Conservation (phyloP, 2,113 vertebrate species). For the Pampusana beccarii region DNA sequence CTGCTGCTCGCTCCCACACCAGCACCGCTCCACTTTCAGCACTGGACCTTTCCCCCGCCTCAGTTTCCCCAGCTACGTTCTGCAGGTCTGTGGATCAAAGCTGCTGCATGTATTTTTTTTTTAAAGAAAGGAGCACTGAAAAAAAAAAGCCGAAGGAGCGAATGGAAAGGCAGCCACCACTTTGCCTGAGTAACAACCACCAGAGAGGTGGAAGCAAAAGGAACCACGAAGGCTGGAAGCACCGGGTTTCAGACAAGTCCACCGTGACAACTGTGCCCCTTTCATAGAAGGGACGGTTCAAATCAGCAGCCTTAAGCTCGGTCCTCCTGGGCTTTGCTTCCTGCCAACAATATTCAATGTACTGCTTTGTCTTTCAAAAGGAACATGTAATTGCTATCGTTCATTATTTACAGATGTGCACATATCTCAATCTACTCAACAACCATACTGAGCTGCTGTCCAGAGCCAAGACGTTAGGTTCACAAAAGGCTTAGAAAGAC, state of each 20-base stretch:
- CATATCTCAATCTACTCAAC: conserved; percentile 50
- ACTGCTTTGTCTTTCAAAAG: conserved; percentile 48
- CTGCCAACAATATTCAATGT: conserved; percentile 58
- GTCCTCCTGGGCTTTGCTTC: conserved; percentile 29
- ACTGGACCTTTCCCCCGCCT: neutral
- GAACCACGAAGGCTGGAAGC: neutral
- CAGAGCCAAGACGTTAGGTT: conserved; percentile 41
- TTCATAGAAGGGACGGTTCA: neutral
- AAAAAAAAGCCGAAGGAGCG: neutral
- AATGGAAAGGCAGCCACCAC: neutral
- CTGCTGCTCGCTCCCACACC: neutral
- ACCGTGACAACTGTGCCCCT: neutral
- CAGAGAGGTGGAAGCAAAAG: neutral
- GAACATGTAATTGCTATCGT: conserved; percentile 16
- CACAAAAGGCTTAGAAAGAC: conserved; percentile 44
- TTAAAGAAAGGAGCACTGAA: neutral
- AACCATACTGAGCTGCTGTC: neutral
- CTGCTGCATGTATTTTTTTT: neutral
- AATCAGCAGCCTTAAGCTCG: conserved; percentile 11
- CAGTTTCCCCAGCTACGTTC: neutral
- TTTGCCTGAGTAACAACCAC: neutral
- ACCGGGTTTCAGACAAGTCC: neutral
- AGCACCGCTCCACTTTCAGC: neutral
- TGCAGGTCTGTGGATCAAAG: neutral
- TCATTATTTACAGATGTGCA: conserved; percentile 65